Base-by-base conservation (phyloP, 2,113 vertebrate genomes). In the Pseudopodoces humilis region DNA sequence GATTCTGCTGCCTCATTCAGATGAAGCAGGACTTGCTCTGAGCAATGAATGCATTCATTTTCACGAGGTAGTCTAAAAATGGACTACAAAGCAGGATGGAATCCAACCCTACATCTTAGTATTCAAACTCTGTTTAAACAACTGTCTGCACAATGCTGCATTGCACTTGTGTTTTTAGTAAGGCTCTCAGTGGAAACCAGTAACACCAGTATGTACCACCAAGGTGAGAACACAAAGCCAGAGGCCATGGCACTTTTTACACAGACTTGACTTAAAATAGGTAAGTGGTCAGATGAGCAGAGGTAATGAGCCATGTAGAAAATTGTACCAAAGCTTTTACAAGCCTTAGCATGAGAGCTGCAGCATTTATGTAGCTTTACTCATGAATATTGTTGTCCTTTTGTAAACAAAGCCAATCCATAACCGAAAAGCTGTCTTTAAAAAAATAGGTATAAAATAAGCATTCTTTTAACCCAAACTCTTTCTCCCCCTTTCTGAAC, bases 1-100 rank as follows among this genome's bases (percentile, higher is more conserved):
- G 69, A 78, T 91, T 78, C 83, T 84, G 86, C 64, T 67, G 31
- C 63, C 39, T 74, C 64, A 39, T 6, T 90, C 56, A 84, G 49
- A 75, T 88, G 80, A 59, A 91, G 49, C 58, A 95, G 86, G 91
- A 90, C 86, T 83, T 85, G 63, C 74, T 83, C 49, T 71, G 20
- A 91, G 88, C 60, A 56, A 27, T 55, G 35, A 77, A 77, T 39
- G 30, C 59, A 47, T 92, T 88, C 13, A 72, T 90, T 96, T 93
- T 83, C 59, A 46, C 70, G 83, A 88, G 68, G 52, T 60, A 65
- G 33, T 43, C 68, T 93, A 50, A 68, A 80, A 92, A 80, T 55
- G 50, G 33, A 88, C 63, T 58, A 69, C 55, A 55, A 92, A 85
- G 62, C 49, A 77, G 3, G 20, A 65, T 47, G 53, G 69, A 86